Percentiles rank a stretch among this genome's conserved stretches.
Evolutionary conservation across 2,113 vertebrate species (phyloP).

Genomic region (Hymenochirus boettgeri): DNA sequence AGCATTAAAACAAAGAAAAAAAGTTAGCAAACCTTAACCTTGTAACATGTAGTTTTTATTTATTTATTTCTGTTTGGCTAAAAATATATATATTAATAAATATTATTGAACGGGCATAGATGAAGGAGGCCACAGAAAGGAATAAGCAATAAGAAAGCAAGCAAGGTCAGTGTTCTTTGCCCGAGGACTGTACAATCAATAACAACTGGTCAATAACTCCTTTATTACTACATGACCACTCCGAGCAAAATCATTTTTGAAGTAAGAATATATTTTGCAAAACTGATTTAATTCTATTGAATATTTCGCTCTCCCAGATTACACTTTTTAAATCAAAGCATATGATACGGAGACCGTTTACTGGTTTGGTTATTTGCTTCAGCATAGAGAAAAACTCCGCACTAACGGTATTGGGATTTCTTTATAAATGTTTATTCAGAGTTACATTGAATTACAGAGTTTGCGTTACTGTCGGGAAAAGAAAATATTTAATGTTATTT

Average conservation of each 20-base stretch:
- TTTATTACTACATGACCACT: slow-evolving; percentile 98
- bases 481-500: slow-evolving; percentile 7
- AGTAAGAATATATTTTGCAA: slow-evolving; percentile 94
- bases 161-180: slow-evolving; percentile 93
- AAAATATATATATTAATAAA: slow-evolving; percentile 99
- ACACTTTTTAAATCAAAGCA: slow-evolving; percentile 76
- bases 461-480: slow-evolving; percentile 3
- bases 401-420: not conserved
- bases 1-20: slow-evolving; percentile 63
- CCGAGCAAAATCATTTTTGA: slow-evolving; percentile 92
- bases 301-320: slow-evolving; percentile 81
- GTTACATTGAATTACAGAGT: slow-evolving; percentile 7
- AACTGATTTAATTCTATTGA: slow-evolving; percentile 89
- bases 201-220: slow-evolving; percentile 98
- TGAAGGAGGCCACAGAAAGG: slow-evolving; percentile 80
- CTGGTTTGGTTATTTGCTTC: slow-evolving; percentile 30
- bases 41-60: slow-evolving; percentile 78
- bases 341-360: slow-evolving; percentile 70
- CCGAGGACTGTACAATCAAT: slow-evolving; percentile 96
- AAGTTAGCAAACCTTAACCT: slow-evolving; percentile 85
- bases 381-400: not conserved
- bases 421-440: slow-evolving; percentile 21
- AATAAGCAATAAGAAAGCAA: slow-evolving; percentile 85
- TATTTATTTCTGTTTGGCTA: slow-evolving; percentile 82
- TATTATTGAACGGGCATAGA: slow-evolving; percentile 94